A percentile compares a stretch with the other conserved stretches of the same genome.
Conservation (phyloP, 2,797 vertebrate species). For the Falco columbarius region DNA sequence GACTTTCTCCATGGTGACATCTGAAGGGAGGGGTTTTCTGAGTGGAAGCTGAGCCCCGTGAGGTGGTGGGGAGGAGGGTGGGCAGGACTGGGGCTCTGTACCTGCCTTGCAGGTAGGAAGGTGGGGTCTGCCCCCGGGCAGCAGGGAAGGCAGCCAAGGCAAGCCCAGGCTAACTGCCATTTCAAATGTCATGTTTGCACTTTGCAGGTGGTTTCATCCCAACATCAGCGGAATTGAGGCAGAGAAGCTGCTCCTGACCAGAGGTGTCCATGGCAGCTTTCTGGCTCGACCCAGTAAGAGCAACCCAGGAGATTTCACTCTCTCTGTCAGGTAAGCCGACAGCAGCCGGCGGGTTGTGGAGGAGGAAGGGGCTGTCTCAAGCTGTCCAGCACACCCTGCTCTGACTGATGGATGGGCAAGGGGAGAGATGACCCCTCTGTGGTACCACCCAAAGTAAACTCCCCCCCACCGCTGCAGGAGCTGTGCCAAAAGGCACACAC, state of each 20-base stretch:
- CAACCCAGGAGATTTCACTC: conserved; percentile 90
- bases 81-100: rapidly evolving
- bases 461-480: neutral
- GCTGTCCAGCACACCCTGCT: neutral
- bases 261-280: conserved; percentile 90
- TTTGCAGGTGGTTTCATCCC: conserved; percentile 90
- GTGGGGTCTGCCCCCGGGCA: rapidly evolving
- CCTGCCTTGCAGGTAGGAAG: neutral
- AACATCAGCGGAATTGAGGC: conserved; percentile 89
- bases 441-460: neutral
- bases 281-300: conserved; percentile 91
- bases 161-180: rapidly evolving
- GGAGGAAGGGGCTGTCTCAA: neutral
- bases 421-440: neutral
- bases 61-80: rapidly evolving
- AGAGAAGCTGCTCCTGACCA: conserved; percentile 87
- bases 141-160: neutral
- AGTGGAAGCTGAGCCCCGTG: neutral
- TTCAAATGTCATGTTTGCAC: rapidly evolving
- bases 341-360: neutral
- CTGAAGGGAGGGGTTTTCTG: neutral
- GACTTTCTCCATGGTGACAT: rapidly evolving
- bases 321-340: conserved; percentile 84
- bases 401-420: rapidly evolving
- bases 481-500: neutral